phyloP scores from a whole-genome alignment of 2,797 vertebrate species.

The Peromyscus aztecus region DNA sequence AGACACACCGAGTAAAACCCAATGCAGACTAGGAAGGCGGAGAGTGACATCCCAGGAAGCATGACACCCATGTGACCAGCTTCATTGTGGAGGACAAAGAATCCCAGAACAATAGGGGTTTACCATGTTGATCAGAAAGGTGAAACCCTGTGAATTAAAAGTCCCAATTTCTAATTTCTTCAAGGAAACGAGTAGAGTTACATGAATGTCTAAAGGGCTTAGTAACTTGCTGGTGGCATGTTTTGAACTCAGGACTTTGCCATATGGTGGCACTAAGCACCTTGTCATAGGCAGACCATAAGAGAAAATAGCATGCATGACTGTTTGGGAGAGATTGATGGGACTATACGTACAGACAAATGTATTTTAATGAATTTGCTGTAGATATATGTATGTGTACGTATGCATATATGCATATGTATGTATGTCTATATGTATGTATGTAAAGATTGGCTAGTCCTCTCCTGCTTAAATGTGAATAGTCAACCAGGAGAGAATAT shows the following conservation, averaged over 20 bases:
- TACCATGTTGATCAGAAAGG: neutral
- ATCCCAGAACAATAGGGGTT: neutral
- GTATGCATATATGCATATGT: neutral
- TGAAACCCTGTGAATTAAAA: neutral
- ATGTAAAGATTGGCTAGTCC: neutral
- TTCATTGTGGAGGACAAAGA: neutral
- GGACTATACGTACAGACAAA: neutral
- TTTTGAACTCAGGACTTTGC: slow-evolving; percentile 29
- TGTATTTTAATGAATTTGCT: neutral
- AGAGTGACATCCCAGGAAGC: neutral
- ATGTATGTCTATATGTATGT: neutral
- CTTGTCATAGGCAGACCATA: neutral
- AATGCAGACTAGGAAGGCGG: neutral
- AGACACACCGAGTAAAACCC: neutral
- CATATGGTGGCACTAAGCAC: neutral
- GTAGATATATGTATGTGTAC: neutral
- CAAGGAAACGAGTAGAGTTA: neutral
- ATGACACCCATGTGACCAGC: slow-evolving; percentile 10
- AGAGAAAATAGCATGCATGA: neutral
- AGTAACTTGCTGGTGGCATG: neutral
- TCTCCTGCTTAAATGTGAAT: neutral
- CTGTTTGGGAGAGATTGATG: neutral
- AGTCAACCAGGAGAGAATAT: neutral
- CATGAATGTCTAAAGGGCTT: neutral
- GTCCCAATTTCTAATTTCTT: slow-evolving; percentile 9